Conservation (phyloP, 2,113 vertebrate genomes). For the Stegastes partitus region DNA sequence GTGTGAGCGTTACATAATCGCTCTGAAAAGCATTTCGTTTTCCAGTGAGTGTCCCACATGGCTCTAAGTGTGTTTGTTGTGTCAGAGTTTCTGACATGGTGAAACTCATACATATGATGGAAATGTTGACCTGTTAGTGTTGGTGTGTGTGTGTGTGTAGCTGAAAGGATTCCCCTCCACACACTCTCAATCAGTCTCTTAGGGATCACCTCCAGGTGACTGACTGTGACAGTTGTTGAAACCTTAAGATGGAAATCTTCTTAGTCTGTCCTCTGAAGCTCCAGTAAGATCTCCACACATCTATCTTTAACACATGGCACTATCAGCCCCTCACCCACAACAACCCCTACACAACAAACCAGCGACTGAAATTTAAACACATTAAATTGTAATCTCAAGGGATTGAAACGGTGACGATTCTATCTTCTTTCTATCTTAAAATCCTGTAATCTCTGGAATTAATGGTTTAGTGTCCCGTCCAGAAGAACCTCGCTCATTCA, state of each 20-base stretch:
- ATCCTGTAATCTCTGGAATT: slow-evolving; percentile 2
- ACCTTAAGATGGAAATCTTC: slow-evolving; percentile 80
- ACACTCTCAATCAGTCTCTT: slow-evolving; percentile 5
- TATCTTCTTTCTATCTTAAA: background rate
- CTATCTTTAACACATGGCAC: slow-evolving; percentile 34
- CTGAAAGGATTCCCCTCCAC: no score
- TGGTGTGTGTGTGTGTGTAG: no score
- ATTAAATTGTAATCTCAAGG: background rate
- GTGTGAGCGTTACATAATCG: slow-evolving; percentile 35
- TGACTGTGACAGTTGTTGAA: slow-evolving; percentile 75
- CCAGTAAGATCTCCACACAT: slow-evolving; percentile 13
- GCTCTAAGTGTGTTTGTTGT: background rate
- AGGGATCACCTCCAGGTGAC: slow-evolving; percentile 76
- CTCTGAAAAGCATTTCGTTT: background rate
- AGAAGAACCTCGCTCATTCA: slow-evolving; percentile 19
- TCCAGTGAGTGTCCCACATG: background rate
- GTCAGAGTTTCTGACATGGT: no score
- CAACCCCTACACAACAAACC: background rate
- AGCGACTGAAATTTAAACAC: background rate
- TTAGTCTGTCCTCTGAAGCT: slow-evolving; percentile 45
- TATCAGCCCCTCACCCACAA: slow-evolving; percentile 8
- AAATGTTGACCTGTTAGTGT: no score
- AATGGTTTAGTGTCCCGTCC: slow-evolving; percentile 44
- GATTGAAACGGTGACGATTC: background rate
- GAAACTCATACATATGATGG: no score